Conservation (phyloP, 53 echinoderm and acorn worm genomes). For the Paelopatides confundens region DNA sequence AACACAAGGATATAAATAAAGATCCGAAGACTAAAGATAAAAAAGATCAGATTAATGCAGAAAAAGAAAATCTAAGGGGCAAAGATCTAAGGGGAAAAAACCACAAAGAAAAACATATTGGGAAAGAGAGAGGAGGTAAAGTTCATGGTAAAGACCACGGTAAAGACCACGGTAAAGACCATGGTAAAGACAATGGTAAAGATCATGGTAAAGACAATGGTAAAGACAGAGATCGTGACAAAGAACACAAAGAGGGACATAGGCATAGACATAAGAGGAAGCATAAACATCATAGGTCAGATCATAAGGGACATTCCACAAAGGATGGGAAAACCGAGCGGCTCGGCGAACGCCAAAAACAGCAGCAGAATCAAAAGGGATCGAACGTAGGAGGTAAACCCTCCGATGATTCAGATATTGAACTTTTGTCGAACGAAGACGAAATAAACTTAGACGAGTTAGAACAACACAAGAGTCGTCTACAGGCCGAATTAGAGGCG, state of each 20-base stretch:
- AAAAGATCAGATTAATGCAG: neutral
- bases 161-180: neutral
- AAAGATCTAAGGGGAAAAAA: neutral
- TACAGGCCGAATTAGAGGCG: constrained; percentile 85
- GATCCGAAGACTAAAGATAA: neutral
- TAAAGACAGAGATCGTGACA: neutral
- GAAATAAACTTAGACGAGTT: constrained; percentile 73
- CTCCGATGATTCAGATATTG: constrained; percentile 21
- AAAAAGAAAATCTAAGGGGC: neutral
- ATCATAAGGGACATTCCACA: constrained; percentile 21
- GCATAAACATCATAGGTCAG: constrained; percentile 3
- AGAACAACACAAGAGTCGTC: constrained; percentile 90
- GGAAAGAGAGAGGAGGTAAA: neutral
- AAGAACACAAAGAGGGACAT: neutral
- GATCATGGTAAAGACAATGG: neutral
- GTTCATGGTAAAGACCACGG: no score
- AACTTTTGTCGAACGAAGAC: constrained; percentile 48
- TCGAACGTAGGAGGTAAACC: neutral
- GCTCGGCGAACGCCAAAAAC: neutral
- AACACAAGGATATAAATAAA: neutral
- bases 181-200: neutral
- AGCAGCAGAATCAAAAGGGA: neutral
- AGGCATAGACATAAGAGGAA: neutral
- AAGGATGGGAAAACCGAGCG: neutral
- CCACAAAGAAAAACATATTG: constrained; percentile 10